Evolutionary conservation across 2,797 vertebrate genomes (phyloP).

Genomic region (Vireo griseus): DNA sequence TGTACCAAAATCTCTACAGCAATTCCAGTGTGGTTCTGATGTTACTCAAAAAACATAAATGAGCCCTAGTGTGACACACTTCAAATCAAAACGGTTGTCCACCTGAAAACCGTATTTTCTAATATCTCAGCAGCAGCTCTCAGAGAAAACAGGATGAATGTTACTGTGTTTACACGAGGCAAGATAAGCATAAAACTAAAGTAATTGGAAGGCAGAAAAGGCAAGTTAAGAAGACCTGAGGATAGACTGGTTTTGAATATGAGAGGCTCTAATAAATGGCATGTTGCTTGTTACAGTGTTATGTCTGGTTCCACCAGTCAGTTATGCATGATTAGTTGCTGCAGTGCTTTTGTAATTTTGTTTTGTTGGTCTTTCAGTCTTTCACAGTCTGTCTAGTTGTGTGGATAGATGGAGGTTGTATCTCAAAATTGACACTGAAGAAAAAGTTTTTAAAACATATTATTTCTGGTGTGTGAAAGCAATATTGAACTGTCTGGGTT

Average conservation of each 20-base stretch:
- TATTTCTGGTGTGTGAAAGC: slow-evolving; percentile 16
- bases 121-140: background rate
- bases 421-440: slow-evolving; percentile 38
- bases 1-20: slow-evolving; percentile 13
- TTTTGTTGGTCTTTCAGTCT: slow-evolving; percentile 62
- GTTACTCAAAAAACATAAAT: slow-evolving; percentile 43
- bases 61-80: slow-evolving; percentile 13
- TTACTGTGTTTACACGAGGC: background rate
- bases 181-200: slow-evolving; percentile 10
- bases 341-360: slow-evolving; percentile 49
- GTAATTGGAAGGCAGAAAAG: background rate
- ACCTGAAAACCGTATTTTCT: background rate
- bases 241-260: background rate
- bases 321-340: slow-evolving; percentile 34
- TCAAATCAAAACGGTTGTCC: slow-evolving; percentile 31
- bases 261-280: background rate
- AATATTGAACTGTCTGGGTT: background rate
- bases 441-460: slow-evolving; percentile 27
- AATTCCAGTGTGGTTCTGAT: slow-evolving; percentile 51
- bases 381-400: slow-evolving; percentile 50
- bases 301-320: slow-evolving; percentile 23
- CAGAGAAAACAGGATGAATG: background rate
- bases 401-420: slow-evolving; percentile 37
- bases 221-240: slow-evolving; percentile 4
- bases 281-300: background rate